Conservation (phyloP, 2,797 vertebrate genomes). For the Lutjanus campechanus region DNA sequence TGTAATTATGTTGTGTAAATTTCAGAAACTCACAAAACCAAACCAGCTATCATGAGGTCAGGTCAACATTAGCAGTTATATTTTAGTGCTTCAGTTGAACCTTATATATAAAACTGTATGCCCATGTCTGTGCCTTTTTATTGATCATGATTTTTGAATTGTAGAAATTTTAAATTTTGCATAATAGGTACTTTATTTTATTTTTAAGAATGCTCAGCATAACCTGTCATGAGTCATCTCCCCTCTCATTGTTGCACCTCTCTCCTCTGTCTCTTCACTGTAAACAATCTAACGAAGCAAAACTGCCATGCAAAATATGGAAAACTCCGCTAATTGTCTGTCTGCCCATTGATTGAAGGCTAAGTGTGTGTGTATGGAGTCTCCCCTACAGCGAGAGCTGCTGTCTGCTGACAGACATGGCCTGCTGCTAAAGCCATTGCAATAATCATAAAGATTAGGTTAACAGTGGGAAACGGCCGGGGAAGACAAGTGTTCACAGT, state of each 20-base stretch:
- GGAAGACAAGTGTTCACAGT: slow-evolving; percentile 84
- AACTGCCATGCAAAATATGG: slow-evolving; percentile 51
- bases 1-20: too few species aligned
- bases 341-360: slow-evolving; percentile 74
- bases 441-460: slow-evolving; percentile 86
- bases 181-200: slow-evolving; percentile 12
- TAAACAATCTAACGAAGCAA: slow-evolving; percentile 59
- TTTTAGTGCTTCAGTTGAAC: not conserved
- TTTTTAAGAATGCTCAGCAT: slow-evolving; percentile 29
- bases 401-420: slow-evolving; percentile 79
- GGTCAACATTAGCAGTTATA: too few species aligned
- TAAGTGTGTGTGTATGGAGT: slow-evolving; percentile 60
- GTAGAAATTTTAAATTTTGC: not conserved
- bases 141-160: not conserved
- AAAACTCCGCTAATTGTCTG: slow-evolving; percentile 72
- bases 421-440: slow-evolving; percentile 84
- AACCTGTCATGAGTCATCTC: slow-evolving; percentile 17
- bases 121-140: not conserved
- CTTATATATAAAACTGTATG: not conserved
- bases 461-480: slow-evolving; percentile 79
- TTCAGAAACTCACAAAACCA: too few species aligned
- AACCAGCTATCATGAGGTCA: too few species aligned
- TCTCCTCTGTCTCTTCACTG: slow-evolving; percentile 14
- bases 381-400: slow-evolving; percentile 76
- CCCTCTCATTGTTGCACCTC: slow-evolving; percentile 6